Conservation (phyloP, 2,888 invertebrate genomes). For the Acanthacorydalis orientalis region DNA sequence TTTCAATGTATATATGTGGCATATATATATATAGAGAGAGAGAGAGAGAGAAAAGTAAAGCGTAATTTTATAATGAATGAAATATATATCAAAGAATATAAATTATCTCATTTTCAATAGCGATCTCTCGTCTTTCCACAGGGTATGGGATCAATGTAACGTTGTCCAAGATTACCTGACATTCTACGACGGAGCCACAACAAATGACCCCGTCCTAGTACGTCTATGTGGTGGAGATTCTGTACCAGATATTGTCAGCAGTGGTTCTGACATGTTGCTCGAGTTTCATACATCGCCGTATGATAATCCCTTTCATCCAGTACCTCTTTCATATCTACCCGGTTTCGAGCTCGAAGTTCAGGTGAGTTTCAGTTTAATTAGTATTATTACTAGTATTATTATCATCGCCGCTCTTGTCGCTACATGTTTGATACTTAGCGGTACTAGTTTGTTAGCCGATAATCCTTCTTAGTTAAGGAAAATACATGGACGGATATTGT, state of each 20-base stretch:
- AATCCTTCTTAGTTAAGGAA: no score
- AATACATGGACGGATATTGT: no score
- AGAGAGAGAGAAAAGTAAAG: no score
- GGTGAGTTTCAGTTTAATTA: slow-evolving; percentile 28
- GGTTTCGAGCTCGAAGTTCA: slow-evolving; percentile 71
- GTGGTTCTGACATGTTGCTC: slow-evolving; percentile 59
- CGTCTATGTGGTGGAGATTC: slow-evolving; percentile 69
- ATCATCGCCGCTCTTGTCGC: no score
- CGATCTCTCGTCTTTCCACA: slow-evolving; percentile 19
- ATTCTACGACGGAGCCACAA: slow-evolving; percentile 60
- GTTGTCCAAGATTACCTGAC: slow-evolving; percentile 68
- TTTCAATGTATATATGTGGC: no score
- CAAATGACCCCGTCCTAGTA: slow-evolving; percentile 53
- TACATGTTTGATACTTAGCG: no score
- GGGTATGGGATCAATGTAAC: slow-evolving; percentile 70
- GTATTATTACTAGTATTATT: background rate
- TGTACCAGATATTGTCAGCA: slow-evolving; percentile 62
- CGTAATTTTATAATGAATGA: no score
- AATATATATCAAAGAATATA: background rate
- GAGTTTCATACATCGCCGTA: slow-evolving; percentile 69
- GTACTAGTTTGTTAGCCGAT: no score
- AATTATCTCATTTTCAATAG: background rate
- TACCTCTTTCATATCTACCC: slow-evolving; percentile 58
- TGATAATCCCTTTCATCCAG: slow-evolving; percentile 67
- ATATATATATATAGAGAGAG: no score